A percentile compares a stretch with the other conserved stretches of the same genome.
Conservation (phyloP, 2,797 vertebrate genomes). For the Peromyscus melanophrys region DNA sequence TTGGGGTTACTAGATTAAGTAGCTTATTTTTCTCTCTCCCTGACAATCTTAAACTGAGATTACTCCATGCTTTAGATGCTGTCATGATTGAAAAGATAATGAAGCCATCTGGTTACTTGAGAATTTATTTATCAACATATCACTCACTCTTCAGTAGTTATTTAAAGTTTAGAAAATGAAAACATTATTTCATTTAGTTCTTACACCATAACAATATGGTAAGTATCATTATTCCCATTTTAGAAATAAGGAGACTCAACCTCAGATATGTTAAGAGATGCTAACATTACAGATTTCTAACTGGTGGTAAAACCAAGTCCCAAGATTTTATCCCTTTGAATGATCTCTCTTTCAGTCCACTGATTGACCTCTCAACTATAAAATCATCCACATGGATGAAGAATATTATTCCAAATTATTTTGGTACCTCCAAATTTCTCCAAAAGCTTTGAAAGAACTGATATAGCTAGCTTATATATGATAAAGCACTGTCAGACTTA, state of each 20-base stretch:
- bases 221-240: constrained; percentile 41
- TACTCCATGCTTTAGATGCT: constrained; percentile 11
- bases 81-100: constrained; percentile 47
- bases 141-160: constrained; percentile 33
- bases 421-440: constrained; percentile 38
- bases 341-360: neutral
- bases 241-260: constrained; percentile 39
- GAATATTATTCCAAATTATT: constrained; percentile 49
- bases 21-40: neutral
- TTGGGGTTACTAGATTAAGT: neutral
- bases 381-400: constrained; percentile 49
- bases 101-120: constrained; percentile 40
- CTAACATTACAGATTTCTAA: neutral
- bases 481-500: neutral
- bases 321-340: constrained; percentile 23
- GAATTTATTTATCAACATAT: neutral
- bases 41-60: constrained; percentile 13
- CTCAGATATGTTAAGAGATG: constrained; percentile 34
- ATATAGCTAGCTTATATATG: constrained; percentile 40
- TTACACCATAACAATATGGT: constrained; percentile 1
- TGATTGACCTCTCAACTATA: neutral
- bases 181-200: constrained; percentile 49
- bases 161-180: constrained; percentile 45
- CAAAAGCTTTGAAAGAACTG: constrained; percentile 35
- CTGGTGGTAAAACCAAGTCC: constrained; percentile 7